Percentiles rank a stretch among this genome's conserved stretches.
These are phyloP conservation scores for Phenganax marumi DNA, from an alignment of 92 coral and sea anemone species.

Conservation along the genomic window DNA sequence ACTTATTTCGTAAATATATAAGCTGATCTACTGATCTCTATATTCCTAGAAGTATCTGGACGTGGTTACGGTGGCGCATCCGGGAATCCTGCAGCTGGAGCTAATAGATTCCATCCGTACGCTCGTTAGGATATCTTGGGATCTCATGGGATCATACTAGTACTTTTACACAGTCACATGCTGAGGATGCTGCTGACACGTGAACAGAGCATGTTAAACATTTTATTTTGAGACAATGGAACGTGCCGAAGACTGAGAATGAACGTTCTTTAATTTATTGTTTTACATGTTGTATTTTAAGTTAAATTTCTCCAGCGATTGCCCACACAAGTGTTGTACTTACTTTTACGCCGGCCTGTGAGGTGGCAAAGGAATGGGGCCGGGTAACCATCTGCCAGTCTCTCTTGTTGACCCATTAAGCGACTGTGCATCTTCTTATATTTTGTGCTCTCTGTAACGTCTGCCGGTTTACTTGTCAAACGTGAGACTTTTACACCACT, in stretches of 20 bases:
- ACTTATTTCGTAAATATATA: no score
- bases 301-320: constrained; percentile 4
- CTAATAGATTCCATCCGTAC: constrained; percentile 31
- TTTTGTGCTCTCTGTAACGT: no score
- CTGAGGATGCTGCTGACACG: not conserved
- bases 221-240: constrained; percentile 15
- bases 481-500: no score
- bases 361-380: no score
- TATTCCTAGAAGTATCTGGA: constrained; percentile 25
- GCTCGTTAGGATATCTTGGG: constrained; percentile 8
- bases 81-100: constrained; percentile 17
- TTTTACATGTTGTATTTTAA: constrained; percentile 24
- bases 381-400: no score
- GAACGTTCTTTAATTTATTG: constrained; percentile 19
- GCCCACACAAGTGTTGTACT: not conserved
- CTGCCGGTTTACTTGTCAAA: no score
- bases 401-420: no score
- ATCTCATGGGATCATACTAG: constrained; percentile 24
- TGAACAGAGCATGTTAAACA: constrained; percentile 3
- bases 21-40: no score
- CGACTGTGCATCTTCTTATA: no score
- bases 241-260: not conserved
- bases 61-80: constrained; percentile 26
- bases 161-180: constrained; percentile 11
- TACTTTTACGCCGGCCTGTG: no score